Evolutionary conservation across 2,888 invertebrate species (phyloP), one percentile per base, ranked within the genome.

Genomic region (Priocnemis perturbator): DNA sequence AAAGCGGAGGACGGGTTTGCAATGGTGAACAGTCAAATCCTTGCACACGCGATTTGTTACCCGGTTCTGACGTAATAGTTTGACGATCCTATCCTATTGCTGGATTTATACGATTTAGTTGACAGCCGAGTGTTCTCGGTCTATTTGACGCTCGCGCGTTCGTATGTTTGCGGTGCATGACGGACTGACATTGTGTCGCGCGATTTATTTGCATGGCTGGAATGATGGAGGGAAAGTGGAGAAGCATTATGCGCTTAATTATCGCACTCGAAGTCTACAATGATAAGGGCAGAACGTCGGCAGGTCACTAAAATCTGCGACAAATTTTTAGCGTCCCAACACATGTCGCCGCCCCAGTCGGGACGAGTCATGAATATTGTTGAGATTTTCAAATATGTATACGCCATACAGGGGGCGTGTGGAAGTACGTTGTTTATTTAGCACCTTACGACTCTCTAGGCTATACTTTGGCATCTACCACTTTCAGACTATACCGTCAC

Each of bases 391-490:
- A 78, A 78, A 69, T 61, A 71, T 76, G 67, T 65, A n/a, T 14
- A 55, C 69, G 56, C 71, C 66, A 52, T 37, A 7, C 37, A 57
- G 67, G 71, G 69, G 63, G 67, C 61, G 60, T 58, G 60, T 61
- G 58, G 58, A 71, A 78, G 68, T 82, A 78, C 69, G 53, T 37
- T 47, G 64, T 44, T 65, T 80, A 73, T 78, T 82, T 81, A 81
- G 78, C 75, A 77, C 69, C 63, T 74, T 78, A 82, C 77, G 77
- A 71, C 72, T 82, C 82, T 77, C 82, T 60, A 57, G 75, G 70
- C 82, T 73, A 71, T 73, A 80, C 67, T 82, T 79, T 71, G 71
- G 71, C 73, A 73, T 68, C 45, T 47, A 69, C 61, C 55, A 17
- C 44, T 55, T 68, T 65, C 67, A 62, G 64, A 75, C 73, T 72